Evolutionary conservation across 1,140 invertebrate species (phyloP).

Genomic region (Bombus confusus): DNA sequence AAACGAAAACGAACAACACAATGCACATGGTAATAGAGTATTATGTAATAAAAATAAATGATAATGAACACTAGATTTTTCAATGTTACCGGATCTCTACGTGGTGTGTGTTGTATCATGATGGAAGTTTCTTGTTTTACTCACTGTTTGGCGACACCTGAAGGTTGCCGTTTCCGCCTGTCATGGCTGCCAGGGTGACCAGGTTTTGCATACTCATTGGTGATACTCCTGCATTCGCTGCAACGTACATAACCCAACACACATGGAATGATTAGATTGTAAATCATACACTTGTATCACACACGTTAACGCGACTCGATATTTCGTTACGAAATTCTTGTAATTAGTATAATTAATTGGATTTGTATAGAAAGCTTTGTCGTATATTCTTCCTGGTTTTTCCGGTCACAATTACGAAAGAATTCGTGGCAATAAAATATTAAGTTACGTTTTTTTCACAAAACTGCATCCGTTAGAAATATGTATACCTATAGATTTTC

Average conservation of each 20-base stretch:
- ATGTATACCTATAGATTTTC: neutral
- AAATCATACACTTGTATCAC: neutral
- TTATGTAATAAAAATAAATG: neutral
- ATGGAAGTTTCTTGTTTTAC: conserved; percentile 62
- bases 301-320: neutral
- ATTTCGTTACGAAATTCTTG: neutral
- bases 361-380: neutral
- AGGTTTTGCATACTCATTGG: conserved; percentile 95
- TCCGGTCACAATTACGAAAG: neutral
- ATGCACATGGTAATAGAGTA: neutral
- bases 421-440: neutral
- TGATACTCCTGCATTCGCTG: conserved; percentile 85
- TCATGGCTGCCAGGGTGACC: conserved; percentile 93
- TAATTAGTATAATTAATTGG: neutral
- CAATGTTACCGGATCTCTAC: neutral
- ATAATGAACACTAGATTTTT: neutral
- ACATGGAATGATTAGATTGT: conserved; percentile 15
- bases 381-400: neutral
- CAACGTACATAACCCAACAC: conserved; percentile 57
- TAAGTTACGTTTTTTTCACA: neutral
- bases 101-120: conserved; percentile 2
- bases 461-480: neutral
- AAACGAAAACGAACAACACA: neutral
- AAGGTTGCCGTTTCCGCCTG: conserved; percentile 83
- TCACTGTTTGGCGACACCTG: conserved; percentile 85